phyloP scores from a whole-genome alignment of 2,113 vertebrate genomes.

The Oreocharis arfaki region DNA sequence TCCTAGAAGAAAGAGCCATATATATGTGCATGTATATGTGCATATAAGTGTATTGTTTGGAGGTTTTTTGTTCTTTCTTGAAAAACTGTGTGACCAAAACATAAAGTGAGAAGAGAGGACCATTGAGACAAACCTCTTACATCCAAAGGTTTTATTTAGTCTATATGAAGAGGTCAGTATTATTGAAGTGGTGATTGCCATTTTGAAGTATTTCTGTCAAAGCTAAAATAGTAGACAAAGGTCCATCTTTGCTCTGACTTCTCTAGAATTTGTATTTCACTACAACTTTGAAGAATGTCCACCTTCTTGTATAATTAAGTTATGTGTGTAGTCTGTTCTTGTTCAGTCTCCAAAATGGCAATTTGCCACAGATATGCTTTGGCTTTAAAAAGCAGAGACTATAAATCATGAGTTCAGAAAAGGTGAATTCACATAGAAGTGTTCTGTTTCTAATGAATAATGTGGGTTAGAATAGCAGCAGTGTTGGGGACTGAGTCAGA shows the following conservation, averaged over 20 bases:
- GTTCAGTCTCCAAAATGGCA: not conserved
- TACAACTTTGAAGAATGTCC: not conserved
- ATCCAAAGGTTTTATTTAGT: not conserved
- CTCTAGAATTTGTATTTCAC: not conserved
- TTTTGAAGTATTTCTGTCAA: not conserved
- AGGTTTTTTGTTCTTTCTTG: not conserved
- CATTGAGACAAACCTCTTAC: not conserved
- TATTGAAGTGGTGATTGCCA: not conserved
- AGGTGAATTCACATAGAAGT: not conserved
- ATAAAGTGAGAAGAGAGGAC: not conserved
- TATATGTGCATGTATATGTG: fast-evolving
- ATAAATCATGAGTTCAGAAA: not conserved
- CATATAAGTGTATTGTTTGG: not conserved
- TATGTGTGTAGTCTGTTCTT: not conserved
- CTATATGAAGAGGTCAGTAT: not conserved
- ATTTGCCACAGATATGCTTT: not conserved
- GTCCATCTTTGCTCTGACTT: not conserved
- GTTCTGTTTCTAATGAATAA: not conserved
- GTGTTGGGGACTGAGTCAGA: not conserved
- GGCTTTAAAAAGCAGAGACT: not conserved
- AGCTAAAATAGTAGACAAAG: not conserved
- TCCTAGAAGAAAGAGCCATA: not conserved
- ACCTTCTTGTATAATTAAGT: not conserved
- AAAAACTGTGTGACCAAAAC: not conserved
- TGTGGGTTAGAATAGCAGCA: not conserved